A percentile compares a stretch with the other conserved stretches of the same genome.
Conservation (phyloP, 92 coral and sea anemone genomes). For the Anthopleura xanthogrammica region DNA sequence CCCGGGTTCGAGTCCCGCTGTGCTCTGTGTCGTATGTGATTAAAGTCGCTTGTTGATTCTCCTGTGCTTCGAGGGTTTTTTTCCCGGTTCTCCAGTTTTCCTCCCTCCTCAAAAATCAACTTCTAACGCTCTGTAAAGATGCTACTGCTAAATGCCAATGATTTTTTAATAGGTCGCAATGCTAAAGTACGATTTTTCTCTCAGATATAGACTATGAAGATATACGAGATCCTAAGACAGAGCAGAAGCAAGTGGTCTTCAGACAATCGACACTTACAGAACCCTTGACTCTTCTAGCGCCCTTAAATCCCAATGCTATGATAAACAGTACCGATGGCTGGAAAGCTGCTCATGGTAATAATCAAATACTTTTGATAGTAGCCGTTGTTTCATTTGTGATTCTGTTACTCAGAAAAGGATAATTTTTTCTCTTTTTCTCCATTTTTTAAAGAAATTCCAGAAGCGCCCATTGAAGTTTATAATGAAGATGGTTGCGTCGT, state of each 20-base stretch:
- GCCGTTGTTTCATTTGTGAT: neutral
- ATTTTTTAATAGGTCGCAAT: neutral
- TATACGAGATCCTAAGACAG: slow-evolving; percentile 48
- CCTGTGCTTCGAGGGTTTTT: no score
- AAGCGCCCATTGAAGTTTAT: slow-evolving; percentile 44
- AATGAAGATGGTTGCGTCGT: slow-evolving; percentile 47
- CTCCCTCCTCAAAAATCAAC: no score
- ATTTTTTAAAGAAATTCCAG: slow-evolving; percentile 54
- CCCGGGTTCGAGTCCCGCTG: no score
- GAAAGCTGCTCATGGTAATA: slow-evolving; percentile 74
- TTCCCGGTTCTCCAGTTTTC: no score
- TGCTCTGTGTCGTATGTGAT: no score
- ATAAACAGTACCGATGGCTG: slow-evolving; percentile 48
- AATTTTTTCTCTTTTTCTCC: neutral
- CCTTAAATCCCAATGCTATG: slow-evolving; percentile 36
- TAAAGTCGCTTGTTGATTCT: no score
- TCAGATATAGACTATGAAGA: slow-evolving; percentile 53
- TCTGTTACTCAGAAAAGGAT: neutral
- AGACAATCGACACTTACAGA: slow-evolving; percentile 51
- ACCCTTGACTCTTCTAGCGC: slow-evolving; percentile 50
- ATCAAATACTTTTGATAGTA: no score
- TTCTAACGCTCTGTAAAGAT: no score
- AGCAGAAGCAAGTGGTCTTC: slow-evolving; percentile 63
- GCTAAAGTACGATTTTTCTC: neutral
- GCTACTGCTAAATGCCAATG: no score